phyloP scores from a whole-genome alignment of 2,888 invertebrate species.

The Clunio marinus region DNA sequence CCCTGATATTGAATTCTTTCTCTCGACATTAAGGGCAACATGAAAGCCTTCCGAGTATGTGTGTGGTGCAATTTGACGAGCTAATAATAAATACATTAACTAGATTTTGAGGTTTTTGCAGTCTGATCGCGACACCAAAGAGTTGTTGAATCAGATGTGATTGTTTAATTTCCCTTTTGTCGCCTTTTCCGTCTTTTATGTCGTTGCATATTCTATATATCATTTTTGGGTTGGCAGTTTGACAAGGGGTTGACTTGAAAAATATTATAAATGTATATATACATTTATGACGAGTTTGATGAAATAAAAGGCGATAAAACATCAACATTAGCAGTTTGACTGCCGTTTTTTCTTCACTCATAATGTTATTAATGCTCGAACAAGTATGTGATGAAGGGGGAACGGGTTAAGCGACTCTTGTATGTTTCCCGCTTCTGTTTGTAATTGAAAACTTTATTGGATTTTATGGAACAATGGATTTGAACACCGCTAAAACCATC shows the following conservation, averaged over 20 bases:
- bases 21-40: neutral
- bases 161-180: neutral
- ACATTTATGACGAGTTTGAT: neutral
- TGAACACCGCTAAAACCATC: conserved; percentile 1
- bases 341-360: neutral
- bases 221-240: neutral
- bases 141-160: neutral
- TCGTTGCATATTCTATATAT: neutral
- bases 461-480: conserved; percentile 15
- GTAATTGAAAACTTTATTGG: conserved; percentile 27
- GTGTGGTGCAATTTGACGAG: neutral
- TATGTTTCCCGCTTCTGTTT: neutral
- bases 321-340: neutral
- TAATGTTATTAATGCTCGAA: neutral
- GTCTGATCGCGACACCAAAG: neutral
- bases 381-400: neutral
- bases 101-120: conserved; percentile 25
- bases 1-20: too few species aligned
- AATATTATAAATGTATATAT: neutral
- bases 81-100: conserved; percentile 32
- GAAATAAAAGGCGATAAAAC: neutral
- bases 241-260: conserved; percentile 8
- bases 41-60: neutral
- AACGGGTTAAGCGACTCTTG: neutral
- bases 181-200: neutral